phyloP scores from a whole-genome alignment of 2,113 vertebrate genomes.

The Malurus elegans region DNA sequence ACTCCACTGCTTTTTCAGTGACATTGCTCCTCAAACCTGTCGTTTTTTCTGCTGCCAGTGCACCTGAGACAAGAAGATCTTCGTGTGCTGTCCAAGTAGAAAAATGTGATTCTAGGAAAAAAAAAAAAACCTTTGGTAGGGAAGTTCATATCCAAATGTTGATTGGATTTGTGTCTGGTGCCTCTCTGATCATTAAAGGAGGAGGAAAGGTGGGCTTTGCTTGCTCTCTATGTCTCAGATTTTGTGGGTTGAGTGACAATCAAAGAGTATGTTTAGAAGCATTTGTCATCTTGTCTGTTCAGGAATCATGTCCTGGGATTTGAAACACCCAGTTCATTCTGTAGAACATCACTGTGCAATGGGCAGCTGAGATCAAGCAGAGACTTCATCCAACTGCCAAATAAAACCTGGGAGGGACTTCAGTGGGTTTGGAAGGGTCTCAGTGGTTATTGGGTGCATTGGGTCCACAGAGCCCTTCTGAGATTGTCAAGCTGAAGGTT shows the following conservation, averaged over 20 bases:
- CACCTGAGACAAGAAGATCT: no score
- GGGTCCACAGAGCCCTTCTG: background rate
- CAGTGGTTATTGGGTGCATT: background rate
- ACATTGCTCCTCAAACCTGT: background rate
- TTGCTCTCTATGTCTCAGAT: fast-evolving
- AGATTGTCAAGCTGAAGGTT: background rate
- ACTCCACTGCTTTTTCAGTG: background rate
- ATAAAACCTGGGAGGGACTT: background rate
- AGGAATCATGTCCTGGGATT: background rate
- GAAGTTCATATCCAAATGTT: background rate
- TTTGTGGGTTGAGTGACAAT: background rate
- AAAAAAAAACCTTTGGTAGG: background rate
- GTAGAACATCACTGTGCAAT: background rate
- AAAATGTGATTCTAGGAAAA: background rate
- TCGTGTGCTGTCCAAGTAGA: background rate
- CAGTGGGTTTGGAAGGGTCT: background rate
- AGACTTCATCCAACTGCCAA: background rate
- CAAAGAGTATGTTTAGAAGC: background rate
- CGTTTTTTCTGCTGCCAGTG: background rate
- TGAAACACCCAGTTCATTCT: background rate
- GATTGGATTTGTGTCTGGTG: background rate
- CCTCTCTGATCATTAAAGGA: background rate
- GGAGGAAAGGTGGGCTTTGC: background rate
- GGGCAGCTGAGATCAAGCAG: background rate
- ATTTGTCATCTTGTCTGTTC: background rate